Evolutionary conservation across 2,113 vertebrate species (phyloP), one percentile per base, ranked within the genome.

Genomic region (Periophthalmus modestus): DNA sequence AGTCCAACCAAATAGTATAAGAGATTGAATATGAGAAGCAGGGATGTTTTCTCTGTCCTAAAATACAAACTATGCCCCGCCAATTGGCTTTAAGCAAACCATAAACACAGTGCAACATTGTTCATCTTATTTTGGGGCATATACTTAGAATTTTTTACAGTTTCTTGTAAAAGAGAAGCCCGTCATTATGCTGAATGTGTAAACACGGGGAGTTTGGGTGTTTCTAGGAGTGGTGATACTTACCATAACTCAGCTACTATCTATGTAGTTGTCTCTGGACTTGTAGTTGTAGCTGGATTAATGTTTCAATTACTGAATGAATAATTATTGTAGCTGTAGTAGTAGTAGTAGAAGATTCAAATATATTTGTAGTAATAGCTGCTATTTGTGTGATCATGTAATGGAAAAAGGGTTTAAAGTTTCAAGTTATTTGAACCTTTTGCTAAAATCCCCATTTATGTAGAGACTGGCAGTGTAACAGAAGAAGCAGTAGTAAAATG

Each of bases 61-160:
- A 81, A 79, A 77, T 58, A 70, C 71, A 83, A 87, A 73, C 54
- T 16, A 1, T 62, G 19, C 43, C 5, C 65, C 28, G 43, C 77
- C 66, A 12, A 50, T 72, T 9, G 43, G 21, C 58, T n/a, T 73
- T 78, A 18, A 74, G 68, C 61, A 1, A 80, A 67, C 72, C 75
- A 71, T 81, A 86, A 86, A 87, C 75, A 85, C 74, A 84, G 78
- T 75, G 72, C 18, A 15, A 36, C 73, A 83, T 90, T 90, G 83
- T 86, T 81, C 77, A 2, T 70, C 63, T 87, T 84, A 88, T 88
- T 90, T 81, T 66, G 61, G 57, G 81, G 34, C 61, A 58, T 83
- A 80, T 76, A 85, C 73, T 87, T 84, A 79, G 55, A 46, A 79
- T 91, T 58, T 81, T 82, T 88, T 79, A 80, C 78, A 85, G 79